Conservation (phyloP, 2,888 invertebrate species). For the Campopleginae sp. region DNA sequence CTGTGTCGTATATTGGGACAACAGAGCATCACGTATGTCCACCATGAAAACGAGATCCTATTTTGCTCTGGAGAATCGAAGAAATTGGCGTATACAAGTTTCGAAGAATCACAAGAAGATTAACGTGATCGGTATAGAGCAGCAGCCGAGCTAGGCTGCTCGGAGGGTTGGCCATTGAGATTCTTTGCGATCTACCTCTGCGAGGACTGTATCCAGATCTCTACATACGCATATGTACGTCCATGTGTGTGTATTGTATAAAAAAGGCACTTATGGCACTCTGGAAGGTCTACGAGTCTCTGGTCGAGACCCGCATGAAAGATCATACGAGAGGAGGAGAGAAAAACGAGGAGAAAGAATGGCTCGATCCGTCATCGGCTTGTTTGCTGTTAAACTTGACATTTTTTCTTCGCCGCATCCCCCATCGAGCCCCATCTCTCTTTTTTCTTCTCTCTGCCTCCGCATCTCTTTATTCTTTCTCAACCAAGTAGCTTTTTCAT, state of each 20-base stretch:
- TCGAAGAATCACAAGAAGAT: constrained; percentile 78
- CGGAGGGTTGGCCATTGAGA: constrained; percentile 35
- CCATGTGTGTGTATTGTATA: neutral
- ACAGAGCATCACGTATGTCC: neutral
- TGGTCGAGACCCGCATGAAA: constrained; percentile 44
- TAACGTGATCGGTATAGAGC: constrained; percentile 70
- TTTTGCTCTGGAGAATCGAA: constrained; percentile 68
- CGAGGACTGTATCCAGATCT: constrained; percentile 11
- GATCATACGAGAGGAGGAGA: constrained; percentile 15
- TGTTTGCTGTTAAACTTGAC: constrained; percentile 70
- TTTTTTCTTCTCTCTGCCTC: constrained; percentile 3
- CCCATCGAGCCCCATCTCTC: neutral
- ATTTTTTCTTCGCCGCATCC: constrained; percentile 31
- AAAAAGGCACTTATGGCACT: constrained; percentile 72
- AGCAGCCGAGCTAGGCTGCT: constrained; percentile 3
- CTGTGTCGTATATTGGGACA: neutral
- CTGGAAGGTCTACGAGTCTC: constrained; percentile 42
- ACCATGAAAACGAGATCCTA: constrained; percentile 71
- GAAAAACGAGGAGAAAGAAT: neutral
- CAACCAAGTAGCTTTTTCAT: constrained; percentile 29
- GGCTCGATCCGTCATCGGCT: constrained; percentile 71
- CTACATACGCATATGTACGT: neutral
- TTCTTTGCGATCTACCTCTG: constrained; percentile 7
- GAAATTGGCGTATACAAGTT: constrained; percentile 74
- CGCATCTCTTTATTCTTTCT: neutral